Conservation (phyloP, 2,888 invertebrate species). For the Pseudococcus viburni region DNA sequence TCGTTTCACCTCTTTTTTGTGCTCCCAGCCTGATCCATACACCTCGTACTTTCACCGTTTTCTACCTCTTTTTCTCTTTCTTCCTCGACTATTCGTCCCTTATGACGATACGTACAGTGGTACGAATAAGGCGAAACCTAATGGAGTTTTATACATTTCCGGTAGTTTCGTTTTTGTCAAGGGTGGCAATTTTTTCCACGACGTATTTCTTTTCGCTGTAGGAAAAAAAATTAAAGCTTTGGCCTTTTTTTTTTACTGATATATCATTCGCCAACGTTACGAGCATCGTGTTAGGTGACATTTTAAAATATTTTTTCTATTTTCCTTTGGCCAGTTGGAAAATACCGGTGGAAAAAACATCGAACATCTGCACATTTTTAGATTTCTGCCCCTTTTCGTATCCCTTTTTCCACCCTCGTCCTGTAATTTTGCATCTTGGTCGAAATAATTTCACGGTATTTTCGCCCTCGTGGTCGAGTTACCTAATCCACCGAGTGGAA, state of each 20-base stretch:
- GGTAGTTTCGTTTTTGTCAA: conserved; percentile 25
- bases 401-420: not conserved
- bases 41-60: conserved; percentile 16
- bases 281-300: not conserved
- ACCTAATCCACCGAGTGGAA: not conserved
- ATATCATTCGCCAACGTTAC: not conserved
- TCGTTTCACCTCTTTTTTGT: conserved; percentile 24
- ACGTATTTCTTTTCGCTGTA: not conserved
- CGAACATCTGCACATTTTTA: conserved; percentile 41
- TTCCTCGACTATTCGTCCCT: not conserved
- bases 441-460: conserved; percentile 16
- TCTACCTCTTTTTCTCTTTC: not conserved
- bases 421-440: not conserved
- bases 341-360: not conserved
- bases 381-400: not conserved
- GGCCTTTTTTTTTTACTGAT: not conserved
- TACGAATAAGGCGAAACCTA: not conserved
- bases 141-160: conserved; percentile 58
- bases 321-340: not conserved
- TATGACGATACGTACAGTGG: not conserved
- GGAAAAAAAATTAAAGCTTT: conserved; percentile 11
- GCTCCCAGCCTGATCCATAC: not conserved
- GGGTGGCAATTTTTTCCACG: conserved; percentile 41
- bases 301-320: conserved; percentile 12
- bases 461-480: not conserved